Evolutionary conservation across 2,888 invertebrate species (phyloP).

Genomic region (Boloria euphrosyne): DNA sequence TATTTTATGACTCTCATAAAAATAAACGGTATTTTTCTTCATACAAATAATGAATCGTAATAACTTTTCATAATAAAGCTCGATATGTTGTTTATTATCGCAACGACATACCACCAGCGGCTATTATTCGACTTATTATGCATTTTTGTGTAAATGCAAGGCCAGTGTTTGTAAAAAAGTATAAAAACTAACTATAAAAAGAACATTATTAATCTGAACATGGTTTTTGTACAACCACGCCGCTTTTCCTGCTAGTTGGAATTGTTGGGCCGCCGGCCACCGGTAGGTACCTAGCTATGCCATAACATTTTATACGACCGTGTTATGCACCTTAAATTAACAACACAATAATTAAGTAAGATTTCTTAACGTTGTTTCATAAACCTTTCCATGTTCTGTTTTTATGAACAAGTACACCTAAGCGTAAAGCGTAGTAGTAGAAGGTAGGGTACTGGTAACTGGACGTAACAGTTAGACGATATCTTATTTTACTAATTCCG

Average conservation of each 20-base stretch:
- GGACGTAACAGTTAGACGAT: too few relatives aligned
- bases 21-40: slow-evolving; percentile 10
- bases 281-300: slow-evolving; percentile 10
- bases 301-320: slow-evolving; percentile 24
- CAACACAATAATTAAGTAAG: slow-evolving; percentile 14
- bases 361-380: slow-evolving; percentile 17
- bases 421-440: too few relatives aligned
- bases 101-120: neutral
- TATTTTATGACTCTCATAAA: slow-evolving; percentile 10
- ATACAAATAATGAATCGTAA: slow-evolving; percentile 3
- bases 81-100: slow-evolving; percentile 2
- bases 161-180: slow-evolving; percentile 12
- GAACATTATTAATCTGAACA: slow-evolving; percentile 17
- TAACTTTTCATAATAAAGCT: slow-evolving; percentile 20
- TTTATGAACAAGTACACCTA: neutral
- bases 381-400: neutral
- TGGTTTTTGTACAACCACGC: slow-evolving; percentile 17
- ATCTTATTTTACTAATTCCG: too few relatives aligned
- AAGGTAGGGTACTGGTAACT: too few relatives aligned
- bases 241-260: slow-evolving; percentile 16
- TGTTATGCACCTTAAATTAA: slow-evolving; percentile 21
- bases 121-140: slow-evolving; percentile 31
- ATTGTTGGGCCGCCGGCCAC: slow-evolving; percentile 7
- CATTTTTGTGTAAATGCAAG: slow-evolving; percentile 30
- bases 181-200: slow-evolving; percentile 20